Evolutionary conservation across 2,888 invertebrate species (phyloP).

Genomic region (Acrobasis consociella): DNA sequence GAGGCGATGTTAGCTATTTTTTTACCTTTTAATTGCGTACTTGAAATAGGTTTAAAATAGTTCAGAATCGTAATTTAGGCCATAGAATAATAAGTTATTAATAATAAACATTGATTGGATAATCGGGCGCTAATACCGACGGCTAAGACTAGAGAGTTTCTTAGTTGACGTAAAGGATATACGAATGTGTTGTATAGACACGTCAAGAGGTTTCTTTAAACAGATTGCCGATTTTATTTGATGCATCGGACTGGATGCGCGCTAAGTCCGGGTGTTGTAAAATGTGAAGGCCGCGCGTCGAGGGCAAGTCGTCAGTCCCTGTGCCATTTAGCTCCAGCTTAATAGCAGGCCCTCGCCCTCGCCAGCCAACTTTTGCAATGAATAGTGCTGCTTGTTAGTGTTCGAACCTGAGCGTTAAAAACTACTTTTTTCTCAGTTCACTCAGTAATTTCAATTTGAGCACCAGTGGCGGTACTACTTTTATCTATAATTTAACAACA

Average conservation of each 20-base stretch:
- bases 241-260: conserved; percentile 65
- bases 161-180: too few relatives aligned
- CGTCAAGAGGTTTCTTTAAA: background rate
- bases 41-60: too few relatives aligned
- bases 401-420: background rate
- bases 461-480: background rate
- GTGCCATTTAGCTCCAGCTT: conserved; percentile 68
- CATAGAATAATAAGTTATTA: too few relatives aligned
- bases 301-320: conserved; percentile 73
- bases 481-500: too few relatives aligned
- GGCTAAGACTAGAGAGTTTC: too few relatives aligned
- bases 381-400: background rate
- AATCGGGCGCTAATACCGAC: too few relatives aligned
- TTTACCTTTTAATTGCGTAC: too few relatives aligned
- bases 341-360: background rate
- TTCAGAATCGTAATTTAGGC: too few relatives aligned
- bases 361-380: background rate
- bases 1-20: too few relatives aligned
- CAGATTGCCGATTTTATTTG: conserved; percentile 47
- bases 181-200: too few relatives aligned
- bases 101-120: too few relatives aligned
- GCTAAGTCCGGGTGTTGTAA: conserved; percentile 79
- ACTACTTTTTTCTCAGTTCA: background rate
- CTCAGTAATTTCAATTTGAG: background rate
- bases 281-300: conserved; percentile 78